Evolutionary conservation across 2,113 vertebrate species (phyloP).

Genomic region (Pandion haliaetus): DNA sequence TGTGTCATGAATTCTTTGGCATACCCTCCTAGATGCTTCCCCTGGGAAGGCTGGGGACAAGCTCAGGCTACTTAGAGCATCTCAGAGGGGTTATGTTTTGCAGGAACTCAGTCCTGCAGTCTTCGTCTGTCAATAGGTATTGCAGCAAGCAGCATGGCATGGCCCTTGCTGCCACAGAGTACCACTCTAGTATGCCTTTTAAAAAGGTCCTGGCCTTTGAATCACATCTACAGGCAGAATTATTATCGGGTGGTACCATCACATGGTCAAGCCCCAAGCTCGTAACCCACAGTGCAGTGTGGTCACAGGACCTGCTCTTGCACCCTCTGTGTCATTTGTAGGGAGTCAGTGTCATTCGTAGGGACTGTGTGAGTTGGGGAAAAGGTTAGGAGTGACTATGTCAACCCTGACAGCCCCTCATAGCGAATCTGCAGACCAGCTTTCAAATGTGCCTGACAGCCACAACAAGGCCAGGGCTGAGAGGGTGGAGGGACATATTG

Average conservation of each 20-base stretch:
- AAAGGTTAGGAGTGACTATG: background rate
- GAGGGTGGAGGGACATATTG: background rate
- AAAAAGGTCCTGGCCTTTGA: background rate
- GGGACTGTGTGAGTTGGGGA: background rate
- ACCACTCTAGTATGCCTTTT: background rate
- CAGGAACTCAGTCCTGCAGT: background rate
- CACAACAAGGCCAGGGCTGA: background rate
- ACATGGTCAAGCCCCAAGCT: background rate
- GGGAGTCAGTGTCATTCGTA: too few species aligned
- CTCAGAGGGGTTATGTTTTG: background rate
- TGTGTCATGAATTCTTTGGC: background rate
- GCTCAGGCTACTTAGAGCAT: background rate
- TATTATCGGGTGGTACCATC: background rate
- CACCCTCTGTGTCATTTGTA: background rate
- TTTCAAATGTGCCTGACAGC: background rate
- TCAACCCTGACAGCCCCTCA: background rate
- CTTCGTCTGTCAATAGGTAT: background rate
- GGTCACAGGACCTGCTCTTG: background rate
- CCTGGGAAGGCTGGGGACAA: background rate
- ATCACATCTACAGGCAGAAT: background rate
- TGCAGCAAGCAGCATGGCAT: accelerated
- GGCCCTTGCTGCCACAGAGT: background rate
- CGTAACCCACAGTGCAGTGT: background rate
- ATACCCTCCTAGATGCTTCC: background rate
- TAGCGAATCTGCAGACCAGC: background rate